Percentiles rank a stretch among this genome's conserved stretches.
Evolutionary conservation across 2,888 invertebrate species (phyloP).

Genomic region (Rhagonycha lutea): DNA sequence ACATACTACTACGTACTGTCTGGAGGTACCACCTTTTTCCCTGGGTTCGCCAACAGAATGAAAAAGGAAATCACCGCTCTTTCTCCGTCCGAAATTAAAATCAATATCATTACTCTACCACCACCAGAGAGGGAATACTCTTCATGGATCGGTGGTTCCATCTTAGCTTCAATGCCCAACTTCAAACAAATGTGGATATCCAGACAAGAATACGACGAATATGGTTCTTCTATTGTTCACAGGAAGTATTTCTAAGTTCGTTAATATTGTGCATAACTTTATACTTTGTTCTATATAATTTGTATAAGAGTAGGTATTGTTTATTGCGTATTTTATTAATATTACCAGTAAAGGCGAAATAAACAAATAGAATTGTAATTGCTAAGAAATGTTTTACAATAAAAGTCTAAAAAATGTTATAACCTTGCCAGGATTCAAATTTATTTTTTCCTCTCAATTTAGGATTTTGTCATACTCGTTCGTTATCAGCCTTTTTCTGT

Average conservation of each 20-base stretch:
- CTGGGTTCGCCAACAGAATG: conserved; percentile 91
- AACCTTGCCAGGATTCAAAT: too few species aligned
- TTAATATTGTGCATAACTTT: conserved; percentile 46
- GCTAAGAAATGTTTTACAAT: too few species aligned
- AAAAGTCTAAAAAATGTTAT: too few species aligned
- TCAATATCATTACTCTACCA: conserved; percentile 91
- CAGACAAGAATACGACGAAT: conserved; percentile 96
- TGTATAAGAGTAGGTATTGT: too few species aligned
- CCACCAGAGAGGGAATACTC: conserved; percentile 94
- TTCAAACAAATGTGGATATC: conserved; percentile 97
- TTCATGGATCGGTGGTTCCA: conserved; percentile 93
- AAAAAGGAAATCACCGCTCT: conserved; percentile 91
- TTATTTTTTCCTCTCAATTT: too few species aligned
- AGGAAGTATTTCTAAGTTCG: conserved; percentile 92
- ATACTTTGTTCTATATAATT: conserved; percentile 40
- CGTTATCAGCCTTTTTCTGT: too few species aligned
- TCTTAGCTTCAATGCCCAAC: conserved; percentile 87
- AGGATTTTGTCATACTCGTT: too few species aligned
- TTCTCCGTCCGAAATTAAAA: conserved; percentile 90
- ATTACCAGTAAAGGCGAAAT: too few species aligned
- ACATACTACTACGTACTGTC: conserved; percentile 93
- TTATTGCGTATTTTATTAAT: too few species aligned
- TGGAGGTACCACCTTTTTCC: conserved; percentile 94
- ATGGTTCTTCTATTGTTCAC: conserved; percentile 95
- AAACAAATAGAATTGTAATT: too few species aligned